phyloP scores from a whole-genome alignment of 2,888 invertebrate species.

The Drosophila suboccidentalis region DNA sequence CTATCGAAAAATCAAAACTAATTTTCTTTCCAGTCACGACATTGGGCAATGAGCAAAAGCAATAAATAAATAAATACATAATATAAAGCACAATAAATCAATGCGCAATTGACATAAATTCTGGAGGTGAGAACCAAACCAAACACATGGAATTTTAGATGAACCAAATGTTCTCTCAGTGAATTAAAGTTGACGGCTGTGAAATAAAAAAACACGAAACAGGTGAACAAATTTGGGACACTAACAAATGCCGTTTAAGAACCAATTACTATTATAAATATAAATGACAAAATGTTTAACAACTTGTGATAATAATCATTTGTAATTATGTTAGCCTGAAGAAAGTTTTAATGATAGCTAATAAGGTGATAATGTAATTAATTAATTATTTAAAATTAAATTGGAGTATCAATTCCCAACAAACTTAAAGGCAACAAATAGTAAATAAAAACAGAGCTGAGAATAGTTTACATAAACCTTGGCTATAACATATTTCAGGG shows the following conservation, averaged over 20 bases:
- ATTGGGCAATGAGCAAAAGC: slow-evolving; percentile 41
- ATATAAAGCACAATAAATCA: slow-evolving; percentile 51
- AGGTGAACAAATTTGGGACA: neutral
- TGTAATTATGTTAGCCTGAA: neutral
- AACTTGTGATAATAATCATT: neutral
- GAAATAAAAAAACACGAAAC: neutral
- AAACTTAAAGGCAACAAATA: no score
- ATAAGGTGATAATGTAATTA: neutral
- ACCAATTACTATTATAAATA: neutral
- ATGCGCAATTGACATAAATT: slow-evolving; percentile 58
- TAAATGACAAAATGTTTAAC: no score
- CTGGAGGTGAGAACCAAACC: slow-evolving; percentile 31
- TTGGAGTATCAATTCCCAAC: no score
- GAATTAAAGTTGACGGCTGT: neutral
- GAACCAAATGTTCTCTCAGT: neutral
- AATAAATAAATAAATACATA: slow-evolving; percentile 60
- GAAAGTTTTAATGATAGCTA: neutral
- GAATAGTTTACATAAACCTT: neutral
- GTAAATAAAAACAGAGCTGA: neutral
- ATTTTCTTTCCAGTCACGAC: slow-evolving; percentile 63
- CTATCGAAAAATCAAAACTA: slow-evolving; percentile 54
- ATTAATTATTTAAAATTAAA: no score
- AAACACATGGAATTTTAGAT: slow-evolving; percentile 49
- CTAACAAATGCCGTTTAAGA: neutral
- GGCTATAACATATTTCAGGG: neutral